These are phyloP conservation scores for Calameuta filiformis DNA, from an alignment of 2,888 invertebrate species.

Conservation along the genomic window DNA sequence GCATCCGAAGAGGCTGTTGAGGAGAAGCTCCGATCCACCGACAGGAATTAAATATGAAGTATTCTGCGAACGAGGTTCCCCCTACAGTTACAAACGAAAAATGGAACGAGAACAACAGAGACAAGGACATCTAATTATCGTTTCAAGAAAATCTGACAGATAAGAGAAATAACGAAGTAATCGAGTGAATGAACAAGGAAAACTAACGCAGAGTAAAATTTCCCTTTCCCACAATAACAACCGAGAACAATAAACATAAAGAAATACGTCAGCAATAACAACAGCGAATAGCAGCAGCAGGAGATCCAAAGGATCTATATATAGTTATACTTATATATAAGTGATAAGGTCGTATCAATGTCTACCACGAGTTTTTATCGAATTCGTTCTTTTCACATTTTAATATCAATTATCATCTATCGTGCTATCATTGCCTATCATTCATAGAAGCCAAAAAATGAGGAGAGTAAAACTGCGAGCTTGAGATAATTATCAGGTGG, in stretches of 20 bases:
- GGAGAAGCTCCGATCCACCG: slow-evolving; percentile 93
- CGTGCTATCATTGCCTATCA: background rate
- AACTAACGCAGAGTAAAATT: background rate
- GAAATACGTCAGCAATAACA: background rate
- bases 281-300: background rate
- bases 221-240: background rate
- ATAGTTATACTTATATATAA: background rate
- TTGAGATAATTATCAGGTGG: background rate
- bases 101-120: background rate
- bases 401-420: background rate
- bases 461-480: background rate
- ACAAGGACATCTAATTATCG: background rate
- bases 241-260: background rate
- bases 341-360: background rate
- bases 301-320: background rate
- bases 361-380: background rate
- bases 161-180: background rate
- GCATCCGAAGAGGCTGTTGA: slow-evolving; percentile 94
- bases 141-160: background rate
- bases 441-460: background rate
- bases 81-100: background rate
- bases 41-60: slow-evolving; percentile 78
- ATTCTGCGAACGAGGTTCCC: background rate
- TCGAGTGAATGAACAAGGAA: background rate
- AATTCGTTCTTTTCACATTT: background rate